A percentile compares a stretch with the other conserved stretches of the same genome.
Evolutionary conservation across 2,113 vertebrate species (phyloP).

Genomic region (Acrocephalus kingi): DNA sequence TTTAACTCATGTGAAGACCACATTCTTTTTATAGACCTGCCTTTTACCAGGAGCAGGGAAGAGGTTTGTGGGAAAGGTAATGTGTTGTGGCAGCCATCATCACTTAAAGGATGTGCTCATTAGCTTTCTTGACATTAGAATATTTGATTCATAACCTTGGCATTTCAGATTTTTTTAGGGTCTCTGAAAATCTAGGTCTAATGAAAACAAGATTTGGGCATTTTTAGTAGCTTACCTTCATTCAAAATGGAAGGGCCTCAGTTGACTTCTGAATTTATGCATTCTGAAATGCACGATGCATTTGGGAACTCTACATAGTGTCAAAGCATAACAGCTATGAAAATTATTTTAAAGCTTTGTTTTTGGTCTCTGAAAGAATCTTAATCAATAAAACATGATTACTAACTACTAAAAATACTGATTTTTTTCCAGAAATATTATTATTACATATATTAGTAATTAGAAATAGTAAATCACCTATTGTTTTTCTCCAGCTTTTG

Average conservation of each 20-base stretch:
- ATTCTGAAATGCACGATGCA: accelerated
- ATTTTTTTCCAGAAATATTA: accelerated
- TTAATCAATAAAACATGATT: neutral
- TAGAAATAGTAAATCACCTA: neutral
- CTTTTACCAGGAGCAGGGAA: neutral
- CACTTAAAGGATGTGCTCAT: neutral
- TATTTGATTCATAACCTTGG: neutral
- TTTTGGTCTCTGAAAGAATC: neutral
- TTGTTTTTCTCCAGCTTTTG: neutral
- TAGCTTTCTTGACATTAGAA: neutral
- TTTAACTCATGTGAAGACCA: neutral
- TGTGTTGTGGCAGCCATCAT: neutral
- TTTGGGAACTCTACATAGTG: neutral
- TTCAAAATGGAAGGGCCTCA: neutral
- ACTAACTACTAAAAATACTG: neutral
- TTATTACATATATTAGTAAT: neutral
- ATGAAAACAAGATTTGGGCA: neutral
- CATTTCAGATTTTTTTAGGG: neutral
- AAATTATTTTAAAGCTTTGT: neutral
- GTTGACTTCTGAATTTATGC: neutral
- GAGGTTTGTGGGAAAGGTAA: neutral
- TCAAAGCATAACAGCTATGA: neutral
- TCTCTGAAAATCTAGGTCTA: neutral
- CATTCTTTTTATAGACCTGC: neutral
- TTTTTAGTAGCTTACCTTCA: neutral